These are phyloP conservation scores for Dastarcus helophoroides DNA, from an alignment of 2,888 invertebrate genomes.

Conservation along the genomic window DNA sequence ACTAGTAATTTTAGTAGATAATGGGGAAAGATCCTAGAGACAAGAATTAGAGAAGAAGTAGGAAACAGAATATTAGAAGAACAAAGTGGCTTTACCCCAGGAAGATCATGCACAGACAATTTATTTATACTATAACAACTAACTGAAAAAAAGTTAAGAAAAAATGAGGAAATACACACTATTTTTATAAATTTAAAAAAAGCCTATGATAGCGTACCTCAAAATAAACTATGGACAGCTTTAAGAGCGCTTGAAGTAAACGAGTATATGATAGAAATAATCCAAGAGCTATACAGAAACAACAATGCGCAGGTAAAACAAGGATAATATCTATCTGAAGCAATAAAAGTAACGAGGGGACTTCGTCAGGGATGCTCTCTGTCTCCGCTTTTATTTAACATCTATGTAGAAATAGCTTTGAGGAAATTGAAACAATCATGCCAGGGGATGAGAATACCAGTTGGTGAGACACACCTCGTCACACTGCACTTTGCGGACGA, in stretches of 20 bases:
- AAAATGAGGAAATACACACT: conserved; percentile 2
- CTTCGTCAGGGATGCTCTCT: conserved; percentile 2
- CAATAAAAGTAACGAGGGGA: conserved; percentile 1
- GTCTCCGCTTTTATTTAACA: conserved; percentile 4
- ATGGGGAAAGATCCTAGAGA: conserved; percentile 3
- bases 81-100: conserved; percentile 1
- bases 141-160: conserved; percentile 3
- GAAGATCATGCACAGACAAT: conserved; percentile 4
- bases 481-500: no score
- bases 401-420: conserved; percentile 4
- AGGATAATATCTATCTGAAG: background rate
- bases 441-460: background rate
- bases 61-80: background rate
- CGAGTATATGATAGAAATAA: conserved; percentile 1
- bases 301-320: conserved; percentile 1
- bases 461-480: no score
- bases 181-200: conserved; percentile 1
- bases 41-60: conserved; percentile 4
- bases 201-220: conserved; percentile 1
- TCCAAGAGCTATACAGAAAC: conserved; percentile 2
- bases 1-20: conserved; percentile 1
- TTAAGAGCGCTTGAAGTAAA: conserved; percentile 1
- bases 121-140: conserved; percentile 4
- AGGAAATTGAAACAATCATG: background rate
- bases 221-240: conserved; percentile 1